Percentiles rank a stretch among this genome's conserved stretches.
phyloP scores from a whole-genome alignment of 2,113 vertebrate genomes.

The Protobothrops flavoviridis region DNA sequence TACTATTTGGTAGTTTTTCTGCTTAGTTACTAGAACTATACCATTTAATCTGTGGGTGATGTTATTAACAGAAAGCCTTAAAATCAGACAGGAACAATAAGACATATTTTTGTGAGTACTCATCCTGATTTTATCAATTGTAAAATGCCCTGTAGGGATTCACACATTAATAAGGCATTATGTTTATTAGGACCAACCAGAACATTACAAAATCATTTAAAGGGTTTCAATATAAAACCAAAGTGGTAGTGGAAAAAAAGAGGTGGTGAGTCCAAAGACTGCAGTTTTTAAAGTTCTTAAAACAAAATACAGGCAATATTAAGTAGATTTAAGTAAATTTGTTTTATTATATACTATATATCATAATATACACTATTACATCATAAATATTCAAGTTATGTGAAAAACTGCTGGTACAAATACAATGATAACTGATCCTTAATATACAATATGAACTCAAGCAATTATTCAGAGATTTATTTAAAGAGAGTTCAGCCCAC shows the following conservation, averaged over 20 bases:
- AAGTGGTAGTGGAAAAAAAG: background rate
- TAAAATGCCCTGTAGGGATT: background rate
- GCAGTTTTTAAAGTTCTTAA: background rate
- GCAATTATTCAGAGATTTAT: background rate
- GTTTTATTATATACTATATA: background rate
- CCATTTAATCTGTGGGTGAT: background rate
- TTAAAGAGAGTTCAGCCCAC: background rate
- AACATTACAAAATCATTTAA: background rate
- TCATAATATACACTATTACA: background rate
- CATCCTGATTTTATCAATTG: background rate
- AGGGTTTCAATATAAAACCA: background rate
- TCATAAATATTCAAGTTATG: background rate
- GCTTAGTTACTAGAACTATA: background rate
- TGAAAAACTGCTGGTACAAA: background rate
- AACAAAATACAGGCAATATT: background rate
- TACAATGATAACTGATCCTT: background rate
- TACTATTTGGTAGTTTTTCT: background rate
- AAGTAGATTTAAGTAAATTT: background rate
- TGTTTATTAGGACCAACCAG: background rate
- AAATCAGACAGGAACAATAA: background rate
- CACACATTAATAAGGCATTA: background rate
- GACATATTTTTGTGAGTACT: background rate
- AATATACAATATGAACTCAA: background rate
- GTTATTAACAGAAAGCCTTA: background rate
- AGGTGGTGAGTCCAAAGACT: background rate